Evolutionary conservation across 1,140 invertebrate genomes (phyloP).

Genomic region (Dufourea novaeangliae): DNA sequence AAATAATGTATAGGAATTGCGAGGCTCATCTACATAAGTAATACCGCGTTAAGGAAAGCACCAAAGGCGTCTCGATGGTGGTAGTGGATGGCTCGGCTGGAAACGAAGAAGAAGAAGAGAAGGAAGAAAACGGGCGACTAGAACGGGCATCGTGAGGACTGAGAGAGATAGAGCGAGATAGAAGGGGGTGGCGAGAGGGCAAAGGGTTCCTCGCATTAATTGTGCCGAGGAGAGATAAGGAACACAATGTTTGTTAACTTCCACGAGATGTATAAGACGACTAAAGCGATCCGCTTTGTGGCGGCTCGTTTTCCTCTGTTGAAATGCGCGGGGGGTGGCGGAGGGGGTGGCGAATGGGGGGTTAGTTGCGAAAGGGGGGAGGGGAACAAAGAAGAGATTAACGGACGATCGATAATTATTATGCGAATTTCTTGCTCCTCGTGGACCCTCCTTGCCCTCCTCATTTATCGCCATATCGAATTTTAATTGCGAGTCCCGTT

Average conservation of each 20-base stretch:
- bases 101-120: slow-evolving; percentile 45
- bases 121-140: background rate
- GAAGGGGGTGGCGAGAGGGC: slow-evolving; percentile 24
- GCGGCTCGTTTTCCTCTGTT: slow-evolving; percentile 65
- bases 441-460: background rate
- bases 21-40: slow-evolving; percentile 81
- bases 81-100: slow-evolving; percentile 61
- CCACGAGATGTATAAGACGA: slow-evolving; percentile 71
- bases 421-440: slow-evolving; percentile 63
- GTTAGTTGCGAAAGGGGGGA: background rate
- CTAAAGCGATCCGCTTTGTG: slow-evolving; percentile 69
- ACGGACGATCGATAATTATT: slow-evolving; percentile 71
- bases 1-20: slow-evolving; percentile 81
- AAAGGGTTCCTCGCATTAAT: slow-evolving; percentile 79
- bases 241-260: slow-evolving; percentile 78
- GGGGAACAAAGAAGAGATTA: slow-evolving; percentile 75
- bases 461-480: slow-evolving; percentile 54
- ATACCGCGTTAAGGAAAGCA: slow-evolving; percentile 80
- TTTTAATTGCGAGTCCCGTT: slow-evolving; percentile 36
- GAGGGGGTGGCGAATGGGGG: background rate
- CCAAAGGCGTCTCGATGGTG: slow-evolving; percentile 72
- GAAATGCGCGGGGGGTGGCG: slow-evolving; percentile 8
- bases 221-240: slow-evolving; percentile 76
- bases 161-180: slow-evolving; percentile 65
- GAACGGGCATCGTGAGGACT: background rate